Conservation (phyloP, 2,113 vertebrate species). For the human (Homo sapiens) region GRCh38 chr11:27558001-27558500, state of each 20-base stretch:
- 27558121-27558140: no score
- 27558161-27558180: no score
- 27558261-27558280: not conserved
- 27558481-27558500: not conserved
- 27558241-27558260: not conserved
- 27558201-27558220: no score
- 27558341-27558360: not conserved
- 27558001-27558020: no score
- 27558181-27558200: no score
- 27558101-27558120: no score
- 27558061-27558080: no score
- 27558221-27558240: no score
- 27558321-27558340: not conserved
- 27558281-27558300: not conserved
- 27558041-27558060: no score
- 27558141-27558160: no score
- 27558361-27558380: not conserved
- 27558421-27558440: not conserved
- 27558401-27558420: not conserved
- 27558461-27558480: not conserved
- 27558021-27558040: no score
- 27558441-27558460: not conserved
- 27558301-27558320: not conserved
- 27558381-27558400: not conserved
- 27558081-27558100: no score